Evolutionary conservation across 2,888 invertebrate species (phyloP).

Genomic region (Eurois occulta): DNA sequence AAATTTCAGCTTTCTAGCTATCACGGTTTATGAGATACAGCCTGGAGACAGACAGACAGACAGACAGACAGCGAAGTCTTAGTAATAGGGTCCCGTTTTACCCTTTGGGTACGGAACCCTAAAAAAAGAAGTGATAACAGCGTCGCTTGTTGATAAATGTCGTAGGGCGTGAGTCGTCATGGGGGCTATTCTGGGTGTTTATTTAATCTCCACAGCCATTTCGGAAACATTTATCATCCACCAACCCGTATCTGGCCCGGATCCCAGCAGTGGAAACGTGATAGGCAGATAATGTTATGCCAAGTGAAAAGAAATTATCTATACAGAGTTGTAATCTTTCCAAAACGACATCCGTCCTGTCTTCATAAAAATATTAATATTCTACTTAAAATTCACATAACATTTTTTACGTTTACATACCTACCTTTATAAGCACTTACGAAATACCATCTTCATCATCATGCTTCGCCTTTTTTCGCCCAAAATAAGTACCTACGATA

Average conservation of each 20-base stretch:
- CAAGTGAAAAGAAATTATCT: neutral
- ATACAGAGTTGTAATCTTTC: neutral
- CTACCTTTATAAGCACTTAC: slow-evolving; percentile 1
- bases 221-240: neutral
- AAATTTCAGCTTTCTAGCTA: too few species aligned
- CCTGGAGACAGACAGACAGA: too few species aligned
- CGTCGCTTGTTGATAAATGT: neutral
- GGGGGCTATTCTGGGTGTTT: neutral
- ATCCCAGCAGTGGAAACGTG: neutral
- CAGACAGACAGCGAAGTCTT: too few species aligned
- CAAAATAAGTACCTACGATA: neutral
- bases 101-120: too few species aligned
- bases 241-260: neutral
- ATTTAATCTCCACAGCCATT: neutral
- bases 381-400: neutral
- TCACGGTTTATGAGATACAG: too few species aligned
- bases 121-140: too few species aligned
- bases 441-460: neutral
- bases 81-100: too few species aligned
- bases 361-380: slow-evolving; percentile 12
- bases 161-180: neutral
- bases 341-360: too few species aligned
- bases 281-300: neutral
- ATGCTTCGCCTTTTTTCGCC: neutral
- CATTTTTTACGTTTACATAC: neutral